phyloP scores from a whole-genome alignment of 2,888 invertebrate genomes.

The Venusia cambrica region DNA sequence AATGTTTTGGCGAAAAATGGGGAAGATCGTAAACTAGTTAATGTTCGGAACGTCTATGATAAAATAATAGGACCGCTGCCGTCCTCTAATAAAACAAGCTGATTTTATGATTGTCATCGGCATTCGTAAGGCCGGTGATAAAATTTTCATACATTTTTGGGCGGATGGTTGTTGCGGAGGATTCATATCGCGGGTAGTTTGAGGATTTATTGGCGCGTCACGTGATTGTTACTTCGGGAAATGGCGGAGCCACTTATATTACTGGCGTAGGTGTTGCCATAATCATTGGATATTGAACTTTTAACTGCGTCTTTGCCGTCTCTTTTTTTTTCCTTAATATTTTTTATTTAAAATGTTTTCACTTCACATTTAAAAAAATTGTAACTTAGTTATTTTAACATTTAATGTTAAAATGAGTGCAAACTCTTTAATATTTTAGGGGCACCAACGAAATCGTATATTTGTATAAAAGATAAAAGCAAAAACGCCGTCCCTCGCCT shows the following conservation, averaged over 20 bases:
- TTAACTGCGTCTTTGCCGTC: too few relatives aligned
- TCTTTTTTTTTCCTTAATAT: too few relatives aligned
- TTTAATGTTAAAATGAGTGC: too few relatives aligned
- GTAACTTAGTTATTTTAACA: too few relatives aligned
- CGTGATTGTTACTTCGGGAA: conserved; percentile 7
- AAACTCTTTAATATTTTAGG: too few relatives aligned
- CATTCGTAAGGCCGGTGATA: conserved; percentile 39
- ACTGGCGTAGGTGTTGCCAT: not conserved
- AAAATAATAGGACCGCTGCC: conserved; percentile 25
- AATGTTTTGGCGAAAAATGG: conserved; percentile 19
- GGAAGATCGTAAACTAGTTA: conserved; percentile 13
- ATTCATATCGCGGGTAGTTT: conserved; percentile 14
- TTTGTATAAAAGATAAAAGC: too few relatives aligned
- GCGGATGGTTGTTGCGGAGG: conserved; percentile 14
- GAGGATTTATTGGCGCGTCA: conserved; percentile 9
- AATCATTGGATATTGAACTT: too few relatives aligned
- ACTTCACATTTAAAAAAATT: too few relatives aligned
- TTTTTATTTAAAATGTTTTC: too few relatives aligned
- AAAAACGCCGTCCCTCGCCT: too few relatives aligned
- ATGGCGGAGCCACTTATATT: conserved; percentile 3
- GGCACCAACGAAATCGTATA: too few relatives aligned
- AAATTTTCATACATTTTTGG: conserved; percentile 37
- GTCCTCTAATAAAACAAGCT: conserved; percentile 32
- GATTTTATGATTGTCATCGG: conserved; percentile 37
- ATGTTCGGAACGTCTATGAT: conserved; percentile 18